phyloP scores from a whole-genome alignment of 1,140 invertebrate species.

The Ostrea edulis region DNA sequence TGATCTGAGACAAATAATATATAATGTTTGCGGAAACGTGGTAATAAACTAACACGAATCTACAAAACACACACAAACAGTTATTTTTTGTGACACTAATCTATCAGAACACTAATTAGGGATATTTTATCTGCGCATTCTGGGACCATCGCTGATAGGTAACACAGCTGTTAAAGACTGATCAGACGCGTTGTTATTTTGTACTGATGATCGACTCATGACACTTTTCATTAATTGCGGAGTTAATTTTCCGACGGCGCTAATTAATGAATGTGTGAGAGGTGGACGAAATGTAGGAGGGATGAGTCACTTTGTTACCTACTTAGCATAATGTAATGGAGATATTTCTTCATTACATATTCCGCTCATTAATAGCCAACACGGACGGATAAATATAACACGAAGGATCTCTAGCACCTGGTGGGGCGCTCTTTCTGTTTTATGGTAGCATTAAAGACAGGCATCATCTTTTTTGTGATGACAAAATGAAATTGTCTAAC shows the following conservation, averaged over 20 bases:
- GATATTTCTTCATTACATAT: conserved; percentile 33
- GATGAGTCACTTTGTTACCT: conserved; percentile 6
- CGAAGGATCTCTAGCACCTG: conserved; percentile 14
- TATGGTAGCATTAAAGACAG: conserved; percentile 23
- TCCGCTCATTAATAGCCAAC: conserved; percentile 12
- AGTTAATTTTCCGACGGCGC: conserved; percentile 27
- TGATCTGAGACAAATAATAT: background rate
- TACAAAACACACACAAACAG: background rate
- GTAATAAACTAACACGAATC: background rate
- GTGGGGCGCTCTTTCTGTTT: background rate
- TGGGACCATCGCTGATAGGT: conserved; percentile 10
- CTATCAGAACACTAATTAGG: conserved; percentile 10
- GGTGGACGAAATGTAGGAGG: conserved; percentile 16
- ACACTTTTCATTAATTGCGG: conserved; percentile 25
- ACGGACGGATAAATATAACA: conserved; percentile 21
- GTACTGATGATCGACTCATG: conserved; percentile 7
- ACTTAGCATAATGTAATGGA: conserved; percentile 37
- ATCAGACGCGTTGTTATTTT: conserved; percentile 7
- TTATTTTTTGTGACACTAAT: conserved; percentile 3
- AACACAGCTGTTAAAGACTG: conserved; percentile 10
- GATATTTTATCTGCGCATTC: conserved; percentile 23
- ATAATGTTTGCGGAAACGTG: background rate
- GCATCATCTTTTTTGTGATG: conserved; percentile 35
- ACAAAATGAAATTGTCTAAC: conserved; percentile 29
- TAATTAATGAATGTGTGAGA: conserved; percentile 1